Base-by-base conservation (phyloP, 1,140 invertebrate species). In the Ylistrum balloti region DNA sequence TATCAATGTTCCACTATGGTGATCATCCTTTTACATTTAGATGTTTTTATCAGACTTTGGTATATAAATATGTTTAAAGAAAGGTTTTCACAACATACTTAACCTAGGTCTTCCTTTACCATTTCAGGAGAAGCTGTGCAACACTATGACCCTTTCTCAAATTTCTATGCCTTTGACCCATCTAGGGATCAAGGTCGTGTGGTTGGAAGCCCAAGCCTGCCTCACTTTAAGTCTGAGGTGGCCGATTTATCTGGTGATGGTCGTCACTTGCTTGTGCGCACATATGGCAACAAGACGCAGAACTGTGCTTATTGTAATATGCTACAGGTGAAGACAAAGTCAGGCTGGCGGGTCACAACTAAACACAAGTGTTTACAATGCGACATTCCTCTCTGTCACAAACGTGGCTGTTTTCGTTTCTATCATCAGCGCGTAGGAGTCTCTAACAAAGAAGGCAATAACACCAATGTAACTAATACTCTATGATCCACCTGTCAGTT, bases 261-360 rank as follows among this genome's bases (percentile, higher is more conserved):
- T 74, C 22, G 5, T 7, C 56, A 74, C 56, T 74, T 74, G n/a
- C 56, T 74, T n/a, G 56, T 74, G n/a, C 56, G 56, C 11, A 74
- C 56, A 7, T 11, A 28, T 28, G 56, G 56, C 56, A 74, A 74
- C 56, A 74, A 74, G 56, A 74, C 56, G 22, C 56, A 74, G 56
- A 74, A 74, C 56, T 74, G 56, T 74, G 56, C 56, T n/a, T 74
- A 74, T 74, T 74, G 56, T 74, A 74, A 74, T 74, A 74, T 74
- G 56, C 56, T 74, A 11, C 56, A 74, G 56, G 56, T 74, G 56
- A 74, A 74, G 56, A 74, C 56, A 5, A 74, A 74, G 56, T 74
- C 56, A 74, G 56, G 56, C 56, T 74, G 56, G 56, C 56, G 56
- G 56, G 56, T 74, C 17, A 74, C 56, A 0, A 74, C 56, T n/a